Percentiles rank a stretch among this genome's conserved stretches.
phyloP scores from a whole-genome alignment of 2,888 invertebrate genomes.

The Hipparchia sbordonii region DNA sequence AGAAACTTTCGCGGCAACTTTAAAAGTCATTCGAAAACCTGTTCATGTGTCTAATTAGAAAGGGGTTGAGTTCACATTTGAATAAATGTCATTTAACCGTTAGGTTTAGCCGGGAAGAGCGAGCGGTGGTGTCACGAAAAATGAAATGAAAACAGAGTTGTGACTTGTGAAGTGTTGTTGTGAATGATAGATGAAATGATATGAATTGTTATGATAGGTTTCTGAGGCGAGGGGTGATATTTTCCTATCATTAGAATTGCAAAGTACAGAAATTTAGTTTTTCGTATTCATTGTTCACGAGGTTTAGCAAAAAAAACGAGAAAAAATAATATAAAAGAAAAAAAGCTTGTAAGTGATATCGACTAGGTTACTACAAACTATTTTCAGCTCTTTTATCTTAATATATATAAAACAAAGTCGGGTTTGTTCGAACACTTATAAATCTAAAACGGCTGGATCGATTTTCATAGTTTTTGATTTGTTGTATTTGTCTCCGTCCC shows the following conservation, averaged over 20 bases:
- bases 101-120: constrained; percentile 7
- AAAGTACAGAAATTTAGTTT: neutral
- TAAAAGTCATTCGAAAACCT: constrained; percentile 4
- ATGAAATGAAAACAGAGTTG: constrained; percentile 33
- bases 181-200: constrained; percentile 20
- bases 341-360: too few relatives aligned
- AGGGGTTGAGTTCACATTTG: constrained; percentile 20
- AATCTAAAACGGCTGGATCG: too few relatives aligned
- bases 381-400: too few relatives aligned
- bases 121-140: constrained; percentile 26
- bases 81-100: constrained; percentile 5
- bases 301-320: too few relatives aligned
- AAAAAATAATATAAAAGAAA: too few relatives aligned
- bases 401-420: too few relatives aligned
- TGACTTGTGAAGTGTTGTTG: neutral
- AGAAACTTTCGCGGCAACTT: constrained; percentile 26
- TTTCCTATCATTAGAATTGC: neutral
- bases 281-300: too few relatives aligned
- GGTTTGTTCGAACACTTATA: too few relatives aligned
- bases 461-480: too few relatives aligned
- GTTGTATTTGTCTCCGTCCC: too few relatives aligned
- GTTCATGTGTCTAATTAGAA: constrained; percentile 27
- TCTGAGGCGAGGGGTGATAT: neutral
- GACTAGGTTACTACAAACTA: too few relatives aligned
- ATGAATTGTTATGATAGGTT: constrained; percentile 31